phyloP scores from a whole-genome alignment of 1,140 invertebrate species.

The Vanessa atalanta region DNA sequence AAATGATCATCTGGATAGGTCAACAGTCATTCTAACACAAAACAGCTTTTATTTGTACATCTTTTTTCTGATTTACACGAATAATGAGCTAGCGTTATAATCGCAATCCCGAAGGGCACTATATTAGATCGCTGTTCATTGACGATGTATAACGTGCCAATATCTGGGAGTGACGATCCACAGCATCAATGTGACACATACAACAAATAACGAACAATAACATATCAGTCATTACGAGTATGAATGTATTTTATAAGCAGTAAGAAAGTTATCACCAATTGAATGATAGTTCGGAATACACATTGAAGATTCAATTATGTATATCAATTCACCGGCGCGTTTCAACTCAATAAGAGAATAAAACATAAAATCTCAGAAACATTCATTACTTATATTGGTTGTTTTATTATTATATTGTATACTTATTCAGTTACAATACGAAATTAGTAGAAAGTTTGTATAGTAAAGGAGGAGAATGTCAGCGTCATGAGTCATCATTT shows the following conservation, averaged over 20 bases:
- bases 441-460: not conserved
- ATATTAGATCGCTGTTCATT: no score
- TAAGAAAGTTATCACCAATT: not conserved
- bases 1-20: no score
- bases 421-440: not conserved
- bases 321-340: constrained; percentile 5
- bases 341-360: constrained; percentile 11
- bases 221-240: not conserved
- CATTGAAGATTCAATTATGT: constrained; percentile 22
- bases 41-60: no score
- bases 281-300: not conserved
- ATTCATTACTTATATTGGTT: not conserved
- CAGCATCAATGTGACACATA: no score
- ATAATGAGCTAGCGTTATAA: no score
- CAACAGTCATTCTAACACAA: no score
- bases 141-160: no score
- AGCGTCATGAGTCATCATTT: not conserved
- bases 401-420: not conserved
- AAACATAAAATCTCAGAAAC: constrained; percentile 18
- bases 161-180: no score
- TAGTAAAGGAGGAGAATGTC: not conserved
- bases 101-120: no score
- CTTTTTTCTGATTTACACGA: no score
- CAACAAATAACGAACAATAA: no score
- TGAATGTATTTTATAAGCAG: constrained; percentile 7